Percentiles rank a stretch among this genome's conserved stretches.
phyloP scores from a whole-genome alignment of 2,113 vertebrate species.

The human region GRCh38 chr7:68124501-68125000 shows the following conservation, averaged over 20 bases:
- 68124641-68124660: not conserved
- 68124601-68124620: not conserved
- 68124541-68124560: rapidly evolving
- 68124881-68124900: too few relatives aligned
- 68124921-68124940: not conserved
- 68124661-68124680: not conserved
- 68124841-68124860: not conserved
- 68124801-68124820: not conserved
- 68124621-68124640: not conserved
- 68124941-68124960: not conserved
- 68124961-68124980: not conserved
- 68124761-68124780: not conserved
- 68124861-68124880: too few relatives aligned
- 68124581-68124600: too few relatives aligned
- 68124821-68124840: not conserved
- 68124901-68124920: too few relatives aligned
- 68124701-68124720: not conserved
- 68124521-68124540: not conserved
- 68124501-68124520: not conserved
- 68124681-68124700: not conserved
- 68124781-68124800: not conserved
- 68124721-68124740: not conserved
- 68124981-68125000: not conserved
- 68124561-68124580: not conserved
- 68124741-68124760: not conserved